Conservation (phyloP, 2,888 invertebrate genomes). For the Gymnocheta viridis region DNA sequence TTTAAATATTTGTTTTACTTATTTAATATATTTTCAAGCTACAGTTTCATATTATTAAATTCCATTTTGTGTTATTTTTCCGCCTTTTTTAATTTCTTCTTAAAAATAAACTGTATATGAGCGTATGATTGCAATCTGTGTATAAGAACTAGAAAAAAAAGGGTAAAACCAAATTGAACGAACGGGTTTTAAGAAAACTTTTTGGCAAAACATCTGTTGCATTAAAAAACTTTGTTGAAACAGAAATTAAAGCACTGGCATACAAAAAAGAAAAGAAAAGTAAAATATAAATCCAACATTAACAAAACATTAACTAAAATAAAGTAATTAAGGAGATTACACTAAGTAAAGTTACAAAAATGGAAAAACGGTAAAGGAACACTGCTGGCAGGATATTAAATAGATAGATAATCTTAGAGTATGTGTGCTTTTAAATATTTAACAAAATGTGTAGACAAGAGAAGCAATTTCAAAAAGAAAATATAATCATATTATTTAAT, state of each 20-base stretch:
- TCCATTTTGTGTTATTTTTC: neutral
- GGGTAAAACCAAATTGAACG: neutral
- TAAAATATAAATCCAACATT: slow-evolving; percentile 38
- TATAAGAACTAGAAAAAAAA: slow-evolving; percentile 10
- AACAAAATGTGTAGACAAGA: too few relatives aligned
- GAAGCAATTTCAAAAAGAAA: too few relatives aligned
- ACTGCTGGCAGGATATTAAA: too few relatives aligned
- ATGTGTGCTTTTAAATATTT: too few relatives aligned
- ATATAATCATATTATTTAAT: too few relatives aligned
- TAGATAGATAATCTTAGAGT: too few relatives aligned
- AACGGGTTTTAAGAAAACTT: slow-evolving; percentile 27
- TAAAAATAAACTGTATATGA: neutral
- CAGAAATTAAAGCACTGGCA: neutral
- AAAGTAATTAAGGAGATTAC: slow-evolving; percentile 53
- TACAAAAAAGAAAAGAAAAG: neutral
- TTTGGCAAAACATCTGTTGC: slow-evolving; percentile 56
- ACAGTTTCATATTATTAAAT: neutral
- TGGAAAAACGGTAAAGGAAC: too few relatives aligned
- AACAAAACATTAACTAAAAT: slow-evolving; percentile 53
- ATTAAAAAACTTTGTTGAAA: slow-evolving; percentile 40
- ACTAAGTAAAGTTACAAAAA: neutral
- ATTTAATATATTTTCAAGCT: neutral
- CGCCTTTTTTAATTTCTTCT: slow-evolving; percentile 8
- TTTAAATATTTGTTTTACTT: neutral
- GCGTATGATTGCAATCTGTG: slow-evolving; percentile 55